phyloP scores from a whole-genome alignment of 2,113 vertebrate species.

The Alces alces region DNA sequence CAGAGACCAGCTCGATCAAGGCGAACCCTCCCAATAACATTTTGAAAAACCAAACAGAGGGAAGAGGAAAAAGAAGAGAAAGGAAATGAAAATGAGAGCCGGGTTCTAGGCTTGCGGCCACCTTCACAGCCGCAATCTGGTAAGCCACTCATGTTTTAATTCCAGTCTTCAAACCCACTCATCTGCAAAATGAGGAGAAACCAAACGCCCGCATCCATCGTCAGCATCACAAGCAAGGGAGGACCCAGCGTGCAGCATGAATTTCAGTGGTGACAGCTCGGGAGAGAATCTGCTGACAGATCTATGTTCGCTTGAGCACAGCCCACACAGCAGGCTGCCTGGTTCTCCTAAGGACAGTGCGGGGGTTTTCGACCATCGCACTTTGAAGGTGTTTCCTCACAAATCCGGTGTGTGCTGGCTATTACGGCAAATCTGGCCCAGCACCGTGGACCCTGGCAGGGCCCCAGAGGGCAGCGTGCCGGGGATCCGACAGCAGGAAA shows the following conservation, averaged over 20 bases:
- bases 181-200: constrained; percentile 54
- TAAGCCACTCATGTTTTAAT: not conserved
- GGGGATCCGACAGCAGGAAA: fast-evolving
- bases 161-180: constrained; percentile 53
- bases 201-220: not conserved
- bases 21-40: not conserved
- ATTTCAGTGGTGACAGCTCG: constrained; percentile 30
- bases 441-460: not conserved
- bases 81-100: not conserved
- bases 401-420: not conserved
- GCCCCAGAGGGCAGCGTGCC: not conserved
- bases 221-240: constrained; percentile 36
- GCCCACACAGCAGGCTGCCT: not conserved
- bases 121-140: not conserved
- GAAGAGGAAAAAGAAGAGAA: not conserved
- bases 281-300: constrained; percentile 44
- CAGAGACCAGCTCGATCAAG: not conserved
- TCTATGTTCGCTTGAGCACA: not conserved
- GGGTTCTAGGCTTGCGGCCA: not conserved
- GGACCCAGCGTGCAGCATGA: not conserved
- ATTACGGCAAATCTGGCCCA: not conserved
- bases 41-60: not conserved
- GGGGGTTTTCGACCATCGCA: not conserved
- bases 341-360: not conserved
- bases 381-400: not conserved